Percentiles rank a stretch among this genome's conserved stretches.
Conservation (phyloP, 2,797 vertebrate species). For the Eremophila alpestris region DNA sequence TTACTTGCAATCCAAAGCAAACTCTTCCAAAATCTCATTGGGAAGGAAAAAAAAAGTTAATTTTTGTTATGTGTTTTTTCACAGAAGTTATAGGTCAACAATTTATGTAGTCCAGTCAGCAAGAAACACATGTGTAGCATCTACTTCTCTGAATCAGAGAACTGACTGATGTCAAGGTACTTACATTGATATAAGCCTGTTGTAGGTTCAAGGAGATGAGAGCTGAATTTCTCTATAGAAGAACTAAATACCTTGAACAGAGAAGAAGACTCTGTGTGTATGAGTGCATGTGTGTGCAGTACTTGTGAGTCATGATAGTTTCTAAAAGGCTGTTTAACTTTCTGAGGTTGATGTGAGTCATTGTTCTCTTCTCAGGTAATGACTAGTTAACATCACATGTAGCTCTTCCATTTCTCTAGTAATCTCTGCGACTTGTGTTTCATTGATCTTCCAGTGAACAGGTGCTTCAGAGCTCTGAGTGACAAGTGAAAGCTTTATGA, state of each 20-base stretch:
- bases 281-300: not conserved
- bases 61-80: not conserved
- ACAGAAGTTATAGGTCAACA: not conserved
- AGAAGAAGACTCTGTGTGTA: not conserved
- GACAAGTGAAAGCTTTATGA: not conserved
- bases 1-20: not conserved
- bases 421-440: conserved; percentile 20
- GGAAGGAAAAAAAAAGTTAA: not conserved
- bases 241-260: not conserved
- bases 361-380: conserved; percentile 59
- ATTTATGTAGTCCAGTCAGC: not conserved
- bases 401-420: conserved; percentile 36
- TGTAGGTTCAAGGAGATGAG: not conserved
- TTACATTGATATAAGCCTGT: not conserved
- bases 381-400: conserved; percentile 54
- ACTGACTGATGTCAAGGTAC: not conserved
- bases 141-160: not conserved
- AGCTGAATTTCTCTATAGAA: not conserved
- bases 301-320: not conserved
- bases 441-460: conserved; percentile 47
- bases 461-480: conserved; percentile 14
- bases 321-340: conserved; percentile 34
- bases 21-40: not conserved
- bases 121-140: not conserved
- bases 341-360: conserved; percentile 24